Percentiles rank a stretch among this genome's conserved stretches.
Conservation (phyloP, 2,113 vertebrate species). For the Athene cunicularia region DNA sequence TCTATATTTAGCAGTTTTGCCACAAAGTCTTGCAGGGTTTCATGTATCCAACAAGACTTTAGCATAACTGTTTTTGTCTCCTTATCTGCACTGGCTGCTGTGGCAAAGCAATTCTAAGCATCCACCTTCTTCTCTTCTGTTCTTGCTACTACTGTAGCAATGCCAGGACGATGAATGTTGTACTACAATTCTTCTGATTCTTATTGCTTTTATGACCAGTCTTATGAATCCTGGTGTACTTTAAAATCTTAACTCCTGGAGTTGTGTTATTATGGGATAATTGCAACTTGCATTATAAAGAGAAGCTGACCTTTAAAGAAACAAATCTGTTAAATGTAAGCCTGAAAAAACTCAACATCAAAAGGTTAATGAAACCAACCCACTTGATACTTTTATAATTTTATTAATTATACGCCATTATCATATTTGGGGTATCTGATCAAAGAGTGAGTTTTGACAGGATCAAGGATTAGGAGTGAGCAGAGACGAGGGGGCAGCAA, state of each 20-base stretch:
- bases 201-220: not conserved
- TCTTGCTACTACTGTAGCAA: not conserved
- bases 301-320: not conserved
- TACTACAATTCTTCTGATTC: not conserved
- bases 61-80: not conserved
- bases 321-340: not conserved
- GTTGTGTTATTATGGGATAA: not conserved
- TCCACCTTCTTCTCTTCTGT: not conserved
- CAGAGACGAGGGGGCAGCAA: not conserved
- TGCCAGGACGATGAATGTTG: not conserved
- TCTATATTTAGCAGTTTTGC: not conserved
- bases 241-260: not conserved
- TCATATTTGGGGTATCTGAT: not conserved
- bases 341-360: not conserved
- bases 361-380: not conserved
- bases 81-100: not conserved
- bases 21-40: not conserved
- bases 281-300: not conserved
- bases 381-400: not conserved
- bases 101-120: not conserved
- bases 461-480: not conserved
- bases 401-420: not conserved
- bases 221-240: not conserved
- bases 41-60: not conserved
- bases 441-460: constrained; percentile 15